phyloP scores from a whole-genome alignment of 2,113 vertebrate species.

The Sigmodon hispidus region DNA sequence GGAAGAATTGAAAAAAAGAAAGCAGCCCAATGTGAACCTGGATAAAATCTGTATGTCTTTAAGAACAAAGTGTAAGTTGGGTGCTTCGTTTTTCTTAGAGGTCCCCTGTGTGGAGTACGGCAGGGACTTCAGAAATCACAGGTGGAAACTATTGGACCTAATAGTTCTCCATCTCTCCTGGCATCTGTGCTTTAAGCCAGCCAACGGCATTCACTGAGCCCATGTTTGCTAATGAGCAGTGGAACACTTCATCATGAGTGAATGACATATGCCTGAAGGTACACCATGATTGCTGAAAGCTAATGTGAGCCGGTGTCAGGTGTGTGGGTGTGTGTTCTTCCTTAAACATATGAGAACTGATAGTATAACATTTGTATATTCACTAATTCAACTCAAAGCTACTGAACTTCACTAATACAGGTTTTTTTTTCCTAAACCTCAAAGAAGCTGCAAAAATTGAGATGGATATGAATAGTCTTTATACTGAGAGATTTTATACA shows the following conservation, averaged over 20 bases:
- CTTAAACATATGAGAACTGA: not conserved
- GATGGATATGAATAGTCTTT: not conserved
- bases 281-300: not conserved
- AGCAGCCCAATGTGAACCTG: not conserved
- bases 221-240: not conserved
- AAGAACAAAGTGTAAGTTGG: not conserved
- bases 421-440: not conserved
- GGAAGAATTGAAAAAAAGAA: slow-evolving; percentile 74
- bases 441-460: not conserved
- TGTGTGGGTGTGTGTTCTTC: not conserved
- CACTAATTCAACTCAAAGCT: not conserved
- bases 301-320: not conserved
- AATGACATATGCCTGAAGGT: not conserved
- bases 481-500: not conserved
- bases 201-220: not conserved
- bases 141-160: not conserved
- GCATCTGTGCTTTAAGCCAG: not conserved
- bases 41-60: slow-evolving; percentile 46
- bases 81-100: not conserved
- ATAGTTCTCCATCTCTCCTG: not conserved
- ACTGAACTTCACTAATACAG: not conserved
- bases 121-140: not conserved
- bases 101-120: not conserved
- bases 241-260: not conserved
- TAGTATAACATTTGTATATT: not conserved